Percentiles rank a stretch among this genome's conserved stretches.
phyloP scores from a whole-genome alignment of 2,797 vertebrate genomes.

The Rhincodon typus region DNA sequence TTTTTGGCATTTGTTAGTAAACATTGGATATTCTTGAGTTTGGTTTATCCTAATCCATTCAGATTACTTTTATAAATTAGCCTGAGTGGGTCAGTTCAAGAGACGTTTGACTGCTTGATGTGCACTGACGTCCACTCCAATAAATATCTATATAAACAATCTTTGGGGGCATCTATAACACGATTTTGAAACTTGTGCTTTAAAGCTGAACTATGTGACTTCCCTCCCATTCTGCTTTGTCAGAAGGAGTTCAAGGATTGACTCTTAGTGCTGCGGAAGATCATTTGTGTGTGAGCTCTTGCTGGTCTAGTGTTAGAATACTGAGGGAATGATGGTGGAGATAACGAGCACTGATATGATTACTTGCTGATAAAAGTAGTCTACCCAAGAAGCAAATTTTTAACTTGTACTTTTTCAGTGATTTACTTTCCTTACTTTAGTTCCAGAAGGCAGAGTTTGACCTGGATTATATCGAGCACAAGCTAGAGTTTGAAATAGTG shows the following conservation, averaged over 20 bases:
- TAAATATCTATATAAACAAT: neutral
- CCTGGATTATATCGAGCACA: conserved; percentile 81
- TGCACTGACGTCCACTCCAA: too few relatives aligned
- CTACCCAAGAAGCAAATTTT: neutral
- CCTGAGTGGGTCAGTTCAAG: neutral
- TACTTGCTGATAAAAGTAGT: neutral
- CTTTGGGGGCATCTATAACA: too few relatives aligned
- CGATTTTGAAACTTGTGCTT: neutral
- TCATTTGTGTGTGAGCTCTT: neutral
- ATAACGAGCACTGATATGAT: neutral
- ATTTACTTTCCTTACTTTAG: conserved; percentile 57
- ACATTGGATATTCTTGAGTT: neutral
- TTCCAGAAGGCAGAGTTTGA: conserved; percentile 90
- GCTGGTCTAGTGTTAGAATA: neutral
- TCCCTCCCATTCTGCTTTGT: neutral
- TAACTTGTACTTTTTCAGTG: conserved; percentile 36
- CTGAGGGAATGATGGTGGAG: neutral
- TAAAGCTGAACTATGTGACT: neutral
- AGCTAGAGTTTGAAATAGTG: conserved; percentile 78
- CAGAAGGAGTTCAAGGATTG: neutral
- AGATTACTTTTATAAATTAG: neutral
- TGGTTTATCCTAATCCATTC: neutral
- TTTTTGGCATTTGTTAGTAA: neutral
- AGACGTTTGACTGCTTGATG: neutral
- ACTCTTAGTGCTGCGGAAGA: neutral